A percentile compares a stretch with the other conserved stretches of the same genome.
phyloP scores from a whole-genome alignment of 2,113 vertebrate genomes.

The Psittacus erithacus region DNA sequence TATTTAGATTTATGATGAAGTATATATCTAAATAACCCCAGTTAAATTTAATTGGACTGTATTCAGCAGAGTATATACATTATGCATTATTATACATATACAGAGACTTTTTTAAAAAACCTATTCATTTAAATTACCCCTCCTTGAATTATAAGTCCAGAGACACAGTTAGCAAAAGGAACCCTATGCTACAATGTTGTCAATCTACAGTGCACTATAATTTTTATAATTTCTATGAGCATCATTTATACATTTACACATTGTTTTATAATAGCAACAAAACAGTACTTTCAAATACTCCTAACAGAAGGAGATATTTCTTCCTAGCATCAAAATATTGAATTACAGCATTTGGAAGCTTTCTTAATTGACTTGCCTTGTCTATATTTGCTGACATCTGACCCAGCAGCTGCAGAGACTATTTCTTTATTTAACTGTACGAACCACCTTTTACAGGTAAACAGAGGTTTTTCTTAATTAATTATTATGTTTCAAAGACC shows the following conservation, averaged over 20 bases:
- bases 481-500: neutral
- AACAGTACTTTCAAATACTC: neutral
- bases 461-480: neutral
- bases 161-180: neutral
- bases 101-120: neutral
- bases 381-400: neutral
- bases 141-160: neutral
- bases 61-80: neutral
- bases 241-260: neutral
- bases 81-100: neutral
- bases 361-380: neutral
- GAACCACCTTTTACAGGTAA: rapidly evolving
- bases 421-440: neutral
- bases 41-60: neutral
- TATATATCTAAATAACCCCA: neutral
- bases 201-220: neutral
- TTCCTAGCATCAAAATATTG: neutral
- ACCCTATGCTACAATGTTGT: neutral
- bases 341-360: neutral
- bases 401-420: neutral
- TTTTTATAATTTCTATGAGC: neutral
- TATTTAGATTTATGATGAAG: neutral
- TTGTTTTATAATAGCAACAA: neutral
- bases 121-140: neutral
- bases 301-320: neutral